Percentiles rank a stretch among this genome's conserved stretches.
These are phyloP conservation scores for Drosophila repletoides DNA, from an alignment of 1,140 invertebrate species.

Conservation along the genomic window DNA sequence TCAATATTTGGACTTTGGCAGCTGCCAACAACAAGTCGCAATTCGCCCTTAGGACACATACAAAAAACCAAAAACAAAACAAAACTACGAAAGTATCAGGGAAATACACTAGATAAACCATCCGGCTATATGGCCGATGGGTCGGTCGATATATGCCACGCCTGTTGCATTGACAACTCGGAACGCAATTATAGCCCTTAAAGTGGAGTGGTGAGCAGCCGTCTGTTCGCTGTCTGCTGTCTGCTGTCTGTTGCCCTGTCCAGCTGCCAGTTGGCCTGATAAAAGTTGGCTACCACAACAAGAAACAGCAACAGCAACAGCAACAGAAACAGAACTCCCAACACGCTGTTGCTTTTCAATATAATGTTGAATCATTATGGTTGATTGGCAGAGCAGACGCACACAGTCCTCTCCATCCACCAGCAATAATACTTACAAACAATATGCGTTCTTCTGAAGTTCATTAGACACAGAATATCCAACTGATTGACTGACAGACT, in stretches of 20 bases:
- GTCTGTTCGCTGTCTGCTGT: slow-evolving; percentile 16
- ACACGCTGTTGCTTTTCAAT: slow-evolving; percentile 46
- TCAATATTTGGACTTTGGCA: slow-evolving; percentile 60
- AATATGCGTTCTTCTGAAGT: slow-evolving; percentile 42
- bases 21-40: slow-evolving; percentile 10
- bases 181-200: slow-evolving; percentile 59
- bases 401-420: slow-evolving; percentile 23
- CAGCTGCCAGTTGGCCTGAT: slow-evolving; percentile 2
- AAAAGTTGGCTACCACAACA: background rate
- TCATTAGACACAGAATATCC: slow-evolving; percentile 25
- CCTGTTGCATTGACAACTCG: slow-evolving; percentile 48
- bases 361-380: slow-evolving; percentile 65
- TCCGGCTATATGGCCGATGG: slow-evolving; percentile 15
- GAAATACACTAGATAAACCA: slow-evolving; percentile 16
- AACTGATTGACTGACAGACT: background rate
- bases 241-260: slow-evolving; percentile 45
- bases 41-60: slow-evolving; percentile 14
- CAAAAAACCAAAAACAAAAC: background rate
- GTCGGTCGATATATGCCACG: slow-evolving; percentile 15
- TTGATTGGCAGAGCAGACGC: slow-evolving; percentile 60
- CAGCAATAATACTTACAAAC: slow-evolving; percentile 1
- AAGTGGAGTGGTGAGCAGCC: slow-evolving; percentile 22
- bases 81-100: background rate
- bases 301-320: too few relatives aligned
- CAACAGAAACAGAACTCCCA: slow-evolving; percentile 4